Conservation (phyloP, 2,888 invertebrate genomes). For the Opisthograptis luteolata region DNA sequence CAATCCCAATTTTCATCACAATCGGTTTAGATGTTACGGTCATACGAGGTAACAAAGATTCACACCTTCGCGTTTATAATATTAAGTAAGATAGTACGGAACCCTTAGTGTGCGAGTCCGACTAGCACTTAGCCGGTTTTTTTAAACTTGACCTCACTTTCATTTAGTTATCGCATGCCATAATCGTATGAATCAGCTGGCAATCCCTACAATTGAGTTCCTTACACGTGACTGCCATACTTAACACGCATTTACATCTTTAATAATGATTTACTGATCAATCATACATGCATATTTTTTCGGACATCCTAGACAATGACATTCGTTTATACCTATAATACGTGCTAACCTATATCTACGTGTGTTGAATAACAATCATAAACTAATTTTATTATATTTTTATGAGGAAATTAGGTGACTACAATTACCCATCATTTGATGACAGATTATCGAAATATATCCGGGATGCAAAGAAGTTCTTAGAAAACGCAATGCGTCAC, state of each 20-base stretch:
- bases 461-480: slow-evolving; percentile 9
- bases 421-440: slow-evolving; percentile 4
- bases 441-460: slow-evolving; percentile 1
- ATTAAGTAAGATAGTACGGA: too few species aligned
- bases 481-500: slow-evolving; percentile 10
- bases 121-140: too few species aligned
- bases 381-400: slow-evolving; percentile 8
- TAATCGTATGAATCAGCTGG: slow-evolving; percentile 70
- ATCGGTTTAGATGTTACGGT: too few species aligned
- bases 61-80: too few species aligned
- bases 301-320: slow-evolving; percentile 5
- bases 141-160: slow-evolving; percentile 59
- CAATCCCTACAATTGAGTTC: slow-evolving; percentile 71
- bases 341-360: background rate
- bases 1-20: too few species aligned
- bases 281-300: slow-evolving; percentile 14
- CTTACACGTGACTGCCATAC: slow-evolving; percentile 68
- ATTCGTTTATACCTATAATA: background rate
- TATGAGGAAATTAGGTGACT: slow-evolving; percentile 21
- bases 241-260: slow-evolving; percentile 35
- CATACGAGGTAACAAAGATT: too few species aligned
- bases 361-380: slow-evolving; percentile 6
- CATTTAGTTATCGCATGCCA: slow-evolving; percentile 38
- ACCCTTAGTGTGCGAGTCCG: too few species aligned
- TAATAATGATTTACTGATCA: slow-evolving; percentile 20